Percentiles rank a stretch among this genome's conserved stretches.
Conservation (phyloP, 2,113 vertebrate species). For the Ramphastos sulfuratus region DNA sequence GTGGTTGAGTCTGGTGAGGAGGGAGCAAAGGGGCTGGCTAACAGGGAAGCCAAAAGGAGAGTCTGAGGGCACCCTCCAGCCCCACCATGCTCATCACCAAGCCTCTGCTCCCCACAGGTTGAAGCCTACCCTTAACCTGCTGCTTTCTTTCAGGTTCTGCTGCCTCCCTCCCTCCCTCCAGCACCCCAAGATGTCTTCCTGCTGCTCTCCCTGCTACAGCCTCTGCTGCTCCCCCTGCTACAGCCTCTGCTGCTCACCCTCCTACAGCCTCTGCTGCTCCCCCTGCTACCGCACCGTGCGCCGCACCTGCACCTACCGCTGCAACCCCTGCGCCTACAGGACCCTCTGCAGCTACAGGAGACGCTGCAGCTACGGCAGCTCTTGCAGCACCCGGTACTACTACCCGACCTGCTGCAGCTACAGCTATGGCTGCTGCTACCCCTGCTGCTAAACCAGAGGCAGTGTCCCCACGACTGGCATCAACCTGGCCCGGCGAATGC, state of each 20-base stretch:
- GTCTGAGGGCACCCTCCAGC: background rate
- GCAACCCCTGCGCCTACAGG: background rate
- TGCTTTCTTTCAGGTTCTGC: background rate
- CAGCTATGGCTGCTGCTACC: background rate
- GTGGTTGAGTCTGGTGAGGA: background rate
- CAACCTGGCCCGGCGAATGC: rapidly evolving
- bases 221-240: background rate
- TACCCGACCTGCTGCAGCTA: background rate
- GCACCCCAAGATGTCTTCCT: constrained; percentile 12
- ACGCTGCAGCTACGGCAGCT: background rate
- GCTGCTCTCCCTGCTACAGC: background rate
- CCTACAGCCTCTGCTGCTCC: background rate
- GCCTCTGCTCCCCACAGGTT: background rate
- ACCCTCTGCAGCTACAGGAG: background rate
- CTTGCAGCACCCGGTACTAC: background rate
- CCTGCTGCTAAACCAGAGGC: background rate
- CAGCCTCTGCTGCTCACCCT: background rate
- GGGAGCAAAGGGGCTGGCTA: background rate
- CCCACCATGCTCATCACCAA: no score
- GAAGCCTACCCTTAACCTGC: background rate
- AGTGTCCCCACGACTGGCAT: rapidly evolving
- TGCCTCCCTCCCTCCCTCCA: background rate
- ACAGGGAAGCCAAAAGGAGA: background rate
- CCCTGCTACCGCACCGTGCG: background rate
- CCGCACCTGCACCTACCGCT: background rate